Evolutionary conservation across 2,113 vertebrate genomes (phyloP).

Genomic region (Clinocottus analis): DNA sequence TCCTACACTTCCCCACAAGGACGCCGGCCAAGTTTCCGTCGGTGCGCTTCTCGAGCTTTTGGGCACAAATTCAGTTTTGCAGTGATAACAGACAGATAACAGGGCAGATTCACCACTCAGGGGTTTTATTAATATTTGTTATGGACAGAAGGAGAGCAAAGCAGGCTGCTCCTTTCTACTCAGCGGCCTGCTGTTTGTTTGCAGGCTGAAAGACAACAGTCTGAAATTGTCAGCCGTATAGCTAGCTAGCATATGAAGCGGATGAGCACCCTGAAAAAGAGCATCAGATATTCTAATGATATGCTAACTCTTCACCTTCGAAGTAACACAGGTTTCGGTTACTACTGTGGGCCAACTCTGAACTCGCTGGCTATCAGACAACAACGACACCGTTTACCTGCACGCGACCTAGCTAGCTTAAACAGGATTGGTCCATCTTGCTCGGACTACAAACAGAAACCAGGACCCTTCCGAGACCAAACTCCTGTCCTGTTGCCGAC

Average conservation of each 20-base stretch:
- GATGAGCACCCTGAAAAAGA: not conserved
- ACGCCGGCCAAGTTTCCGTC: constrained; percentile 13
- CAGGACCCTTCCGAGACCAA: not conserved
- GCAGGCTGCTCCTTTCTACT: not conserved
- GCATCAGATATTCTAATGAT: not conserved
- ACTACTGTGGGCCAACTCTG: not conserved
- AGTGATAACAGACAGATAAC: not conserved
- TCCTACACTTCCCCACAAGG: constrained; percentile 38
- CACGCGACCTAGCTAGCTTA: not conserved
- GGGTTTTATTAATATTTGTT: constrained; percentile 1
- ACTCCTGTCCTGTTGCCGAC: not conserved
- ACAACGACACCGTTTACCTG: not conserved
- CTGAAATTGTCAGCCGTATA: not conserved
- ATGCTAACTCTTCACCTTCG: not conserved
- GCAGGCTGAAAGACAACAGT: not conserved
- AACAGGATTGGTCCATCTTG: not conserved
- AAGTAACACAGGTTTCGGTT: not conserved
- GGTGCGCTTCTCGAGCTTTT: not conserved
- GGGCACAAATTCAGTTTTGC: not conserved
- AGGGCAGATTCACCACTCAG: not conserved
- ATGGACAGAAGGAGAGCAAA: not conserved
- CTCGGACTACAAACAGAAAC: not conserved
- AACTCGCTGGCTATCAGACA: not conserved
- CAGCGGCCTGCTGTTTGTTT: not conserved
- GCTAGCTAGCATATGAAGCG: not conserved